Base-by-base conservation (phyloP, 2,797 vertebrate species). In the Oreonectes daqikongensis region DNA sequence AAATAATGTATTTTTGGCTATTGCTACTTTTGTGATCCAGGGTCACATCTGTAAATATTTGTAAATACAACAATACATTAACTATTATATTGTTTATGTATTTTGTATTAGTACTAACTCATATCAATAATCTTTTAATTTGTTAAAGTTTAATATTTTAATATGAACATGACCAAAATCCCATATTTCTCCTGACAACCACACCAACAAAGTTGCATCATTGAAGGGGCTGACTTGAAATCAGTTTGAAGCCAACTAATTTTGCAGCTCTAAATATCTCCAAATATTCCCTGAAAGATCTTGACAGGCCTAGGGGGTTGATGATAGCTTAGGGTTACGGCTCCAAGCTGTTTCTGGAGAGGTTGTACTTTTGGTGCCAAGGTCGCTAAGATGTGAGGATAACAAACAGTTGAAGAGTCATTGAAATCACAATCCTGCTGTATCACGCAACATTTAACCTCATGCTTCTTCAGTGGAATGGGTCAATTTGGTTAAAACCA, bases 291-390 rank as follows among this genome's bases (percentile, higher is more conserved):
- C 57, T 12, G 52, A 46, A 40, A 69, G 55, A 12, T 52, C 53
- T 22, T 61, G 75, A 61, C 66, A 69, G 55, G 66, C 42, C 59
- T 57, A n/a, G 67, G 53, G 74, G 42, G 22, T 50, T 77, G 75
- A 77, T 61, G 28, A 69, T 60, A 69, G 74, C 65, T 69, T 76
- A 38, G 64, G 42, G 38, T 76, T 20, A 60, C 9, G 20, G 53
- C 73, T 66, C 40, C 63, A 57, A 75, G 73, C 53, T 76, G 65
- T 61, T 77, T 69, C 42, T 24, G 0, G 55, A 77, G 44, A 77
- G 66, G 55, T 61, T 69, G 66, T 69, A 69, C 66, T 69, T 77
- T 76, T 28, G 44, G 17, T 61, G 75, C 44, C 75, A 69, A 30
- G 57, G 75, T 50, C 38, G 66, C 18, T n/a, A 50, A 59, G 65